Base-by-base conservation (phyloP, 1,140 invertebrate species). In the Grapholita molesta region DNA sequence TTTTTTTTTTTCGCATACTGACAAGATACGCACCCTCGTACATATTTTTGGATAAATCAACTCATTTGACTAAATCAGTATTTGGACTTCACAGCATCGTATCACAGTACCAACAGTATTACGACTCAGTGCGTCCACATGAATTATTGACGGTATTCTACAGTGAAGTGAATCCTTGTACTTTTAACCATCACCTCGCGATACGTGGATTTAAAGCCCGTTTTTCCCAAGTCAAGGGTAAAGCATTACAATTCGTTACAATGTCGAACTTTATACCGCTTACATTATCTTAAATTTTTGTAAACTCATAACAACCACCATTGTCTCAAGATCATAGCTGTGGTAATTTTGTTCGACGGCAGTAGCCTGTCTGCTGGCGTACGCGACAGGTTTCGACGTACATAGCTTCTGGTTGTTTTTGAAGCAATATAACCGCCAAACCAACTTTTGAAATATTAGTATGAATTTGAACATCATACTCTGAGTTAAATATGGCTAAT, bases 111-210 rank as follows among this genome's bases (percentile, higher is more conserved):
- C n/a, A n/a, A n/a, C n/a, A n/a, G n/a, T n/a, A n/a, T n/a, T n/a
- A n/a, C n/a, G n/a, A n/a, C n/a, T n/a, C n/a, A n/a, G n/a, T n/a
- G n/a, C n/a, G n/a, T n/a, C n/a, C n/a, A n/a, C n/a, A n/a, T n/a
- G n/a, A n/a, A n/a, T n/a, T n/a, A n/a, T n/a, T n/a, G n/a, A n/a
- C n/a, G n/a, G n/a, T n/a, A n/a, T n/a, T n/a, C n/a, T n/a, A n/a
- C n/a, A n/a, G n/a, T n/a, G n/a, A n/a, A n/a, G n/a, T n/a, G n/a
- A n/a, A n/a, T n/a, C n/a, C n/a, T n/a, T n/a, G n/a, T n/a, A n/a
- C n/a, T n/a, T n/a, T n/a, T n/a, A 86, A 57, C 67, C 72, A 76
- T 83, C 85, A 90, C 0, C 77, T 28, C 2, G 73, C 79, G 25
- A 83, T 71, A 48, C 76, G 25, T 12, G 78, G 73, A 42, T 67